Base-by-base conservation (phyloP, 2,888 invertebrate genomes). In the Spilarctia lutea region DNA sequence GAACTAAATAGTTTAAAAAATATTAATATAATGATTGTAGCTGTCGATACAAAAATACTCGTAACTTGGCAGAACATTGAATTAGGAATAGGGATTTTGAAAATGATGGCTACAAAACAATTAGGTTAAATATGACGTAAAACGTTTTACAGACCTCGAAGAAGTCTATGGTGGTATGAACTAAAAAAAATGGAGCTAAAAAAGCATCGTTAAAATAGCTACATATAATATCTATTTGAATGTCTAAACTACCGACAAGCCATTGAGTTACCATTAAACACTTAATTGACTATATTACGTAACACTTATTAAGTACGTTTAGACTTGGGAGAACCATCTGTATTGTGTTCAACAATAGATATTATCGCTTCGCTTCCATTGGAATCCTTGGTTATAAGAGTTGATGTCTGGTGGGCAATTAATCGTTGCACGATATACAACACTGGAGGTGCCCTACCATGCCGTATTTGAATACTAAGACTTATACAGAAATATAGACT, bases 351-450 rank as follows among this genome's bases (percentile, higher is more conserved):
- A 63, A n/a, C 60, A 33, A 13, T 42, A 39, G 81, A 78, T 75
- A 76, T 84, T 86, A 90, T 86, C 88, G 91, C 89, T 86, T 90
- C 81, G 91, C 91, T 90, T 82, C 81, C 79, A 82, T 78, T 91
- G 91, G 90, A 84, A 75, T 76, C 73, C 76, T 73, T 79, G 75
- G 88, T 82, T 90, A 80, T 82, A 75, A 73, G 82, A 87, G 84
- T 87, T 89, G 91, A 93, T 91, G 91, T 88, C 90, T 91, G 88
- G 88, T 82, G 84, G 90, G 90, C 92, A 92, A 94, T 93, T 94
- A 95, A 94, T 94, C 92, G 91, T 91, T 92, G 92, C 91, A 93
- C 91, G 92, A 92, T 92, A 91, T 91, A 87, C 89, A 90, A 88
- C 90, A 90, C 89, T 87, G 90, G 82, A 89, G 87, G 89, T 90